phyloP scores from a whole-genome alignment of 1,140 invertebrate genomes.

The Calycopis cecrops region DNA sequence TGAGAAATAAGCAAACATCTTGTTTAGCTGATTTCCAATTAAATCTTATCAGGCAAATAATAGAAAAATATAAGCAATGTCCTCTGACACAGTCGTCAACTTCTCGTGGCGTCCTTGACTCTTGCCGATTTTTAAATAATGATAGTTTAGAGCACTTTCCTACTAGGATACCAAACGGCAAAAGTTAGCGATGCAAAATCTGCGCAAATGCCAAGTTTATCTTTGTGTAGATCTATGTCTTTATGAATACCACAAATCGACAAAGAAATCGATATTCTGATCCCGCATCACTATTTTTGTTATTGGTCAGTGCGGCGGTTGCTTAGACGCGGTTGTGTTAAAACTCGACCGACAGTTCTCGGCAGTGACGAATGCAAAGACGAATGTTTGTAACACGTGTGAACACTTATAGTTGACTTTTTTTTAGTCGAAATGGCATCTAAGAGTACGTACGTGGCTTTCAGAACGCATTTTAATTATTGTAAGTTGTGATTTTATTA shows the following conservation, averaged over 20 bases:
- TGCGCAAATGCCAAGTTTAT: conserved; percentile 24
- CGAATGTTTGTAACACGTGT: conserved; percentile 12
- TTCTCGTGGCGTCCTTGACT: conserved; percentile 16
- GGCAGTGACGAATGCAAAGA: conserved; percentile 4
- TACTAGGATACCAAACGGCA: conserved; percentile 20
- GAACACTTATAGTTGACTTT: conserved; percentile 4
- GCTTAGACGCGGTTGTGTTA: conserved; percentile 10
- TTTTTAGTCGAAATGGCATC: conserved; percentile 16
- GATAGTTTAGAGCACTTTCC: conserved; percentile 20
- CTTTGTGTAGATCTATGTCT: conserved; percentile 20
- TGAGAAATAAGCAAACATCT: conserved; percentile 21
- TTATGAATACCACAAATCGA: conserved; percentile 18
- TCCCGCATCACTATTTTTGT: conserved; percentile 15
- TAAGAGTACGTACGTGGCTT: conserved; percentile 15
- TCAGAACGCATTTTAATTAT: conserved; percentile 13
- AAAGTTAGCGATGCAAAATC: conserved; percentile 22
- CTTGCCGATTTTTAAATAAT: conserved; percentile 18
- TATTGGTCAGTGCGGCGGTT: conserved; percentile 15
- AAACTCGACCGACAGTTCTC: conserved; percentile 12
- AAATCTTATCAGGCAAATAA: conserved; percentile 16
- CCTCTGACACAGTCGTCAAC: conserved; percentile 13
- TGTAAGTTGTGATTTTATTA: conserved; percentile 13
- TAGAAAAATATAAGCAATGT: conserved; percentile 17
- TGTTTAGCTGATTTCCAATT: conserved; percentile 15
- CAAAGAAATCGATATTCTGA: conserved; percentile 11